phyloP scores from a whole-genome alignment of 2,113 vertebrate species.

The Theropithecus gelada region DNA sequence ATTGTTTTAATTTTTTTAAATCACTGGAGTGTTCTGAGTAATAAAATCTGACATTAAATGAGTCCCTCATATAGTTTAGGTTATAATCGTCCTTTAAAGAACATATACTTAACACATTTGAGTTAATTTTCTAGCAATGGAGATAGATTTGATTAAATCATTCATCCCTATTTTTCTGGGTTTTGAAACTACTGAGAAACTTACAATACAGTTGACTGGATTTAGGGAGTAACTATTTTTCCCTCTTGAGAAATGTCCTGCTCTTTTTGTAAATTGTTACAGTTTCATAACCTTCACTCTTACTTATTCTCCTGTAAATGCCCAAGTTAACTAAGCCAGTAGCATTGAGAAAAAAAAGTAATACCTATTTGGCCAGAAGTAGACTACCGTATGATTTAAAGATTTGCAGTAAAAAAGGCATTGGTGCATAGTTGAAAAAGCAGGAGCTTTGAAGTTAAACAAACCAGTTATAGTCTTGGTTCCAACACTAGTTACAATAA shows the following conservation, averaged over 20 bases:
- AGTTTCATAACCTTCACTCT: constrained; percentile 46
- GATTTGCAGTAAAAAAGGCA: constrained; percentile 30
- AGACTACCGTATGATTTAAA: constrained; percentile 51
- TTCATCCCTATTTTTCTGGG: not conserved
- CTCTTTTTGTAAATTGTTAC: not conserved
- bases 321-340: constrained; percentile 40
- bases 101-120: constrained; percentile 13
- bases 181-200: constrained; percentile 49
- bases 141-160: constrained; percentile 28
- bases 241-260: constrained; percentile 20
- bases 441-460: constrained; percentile 36
- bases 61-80: not conserved
- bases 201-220: not conserved
- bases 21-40: constrained; percentile 10
- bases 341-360: constrained; percentile 33
- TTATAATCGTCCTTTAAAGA: constrained; percentile 39
- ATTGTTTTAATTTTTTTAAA: not conserved
- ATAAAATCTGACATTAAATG: constrained; percentile 18
- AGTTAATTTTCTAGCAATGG: constrained; percentile 30
- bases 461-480: constrained; percentile 9
- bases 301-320: constrained; percentile 38
- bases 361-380: constrained; percentile 35
- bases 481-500: not conserved
- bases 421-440: constrained; percentile 29
- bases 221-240: constrained; percentile 19